These are phyloP conservation scores for Griposia aprilina DNA, from an alignment of 2,888 invertebrate genomes.

Conservation along the genomic window DNA sequence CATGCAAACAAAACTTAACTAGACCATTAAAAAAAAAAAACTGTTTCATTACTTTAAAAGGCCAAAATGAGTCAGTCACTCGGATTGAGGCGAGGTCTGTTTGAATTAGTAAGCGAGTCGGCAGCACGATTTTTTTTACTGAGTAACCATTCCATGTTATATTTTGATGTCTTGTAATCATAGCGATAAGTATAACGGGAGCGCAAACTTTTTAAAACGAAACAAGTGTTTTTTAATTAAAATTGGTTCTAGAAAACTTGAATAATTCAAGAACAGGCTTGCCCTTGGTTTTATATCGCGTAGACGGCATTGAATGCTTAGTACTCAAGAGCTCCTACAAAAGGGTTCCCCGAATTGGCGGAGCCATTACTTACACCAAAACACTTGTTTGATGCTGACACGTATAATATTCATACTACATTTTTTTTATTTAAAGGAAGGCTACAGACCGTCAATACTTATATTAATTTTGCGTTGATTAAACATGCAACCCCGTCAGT, in stretches of 20 bases:
- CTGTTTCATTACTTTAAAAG: slow-evolving; percentile 77
- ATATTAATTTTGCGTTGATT: neutral
- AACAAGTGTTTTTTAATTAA: slow-evolving; percentile 19
- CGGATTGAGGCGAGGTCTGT: slow-evolving; percentile 38
- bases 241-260: slow-evolving; percentile 14
- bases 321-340: neutral
- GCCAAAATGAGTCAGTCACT: slow-evolving; percentile 75
- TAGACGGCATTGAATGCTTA: slow-evolving; percentile 16
- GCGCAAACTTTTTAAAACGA: slow-evolving; percentile 5
- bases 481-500: neutral
- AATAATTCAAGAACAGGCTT: slow-evolving; percentile 20
- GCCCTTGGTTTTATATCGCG: slow-evolving; percentile 15
- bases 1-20: slow-evolving; percentile 52
- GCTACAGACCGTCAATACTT: neutral
- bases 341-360: slow-evolving; percentile 1
- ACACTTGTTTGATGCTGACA: neutral
- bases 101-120: slow-evolving; percentile 46
- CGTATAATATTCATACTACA: neutral
- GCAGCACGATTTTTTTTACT: slow-evolving; percentile 18
- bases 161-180: slow-evolving; percentile 42
- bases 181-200: slow-evolving; percentile 19
- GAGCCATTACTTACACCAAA: neutral
- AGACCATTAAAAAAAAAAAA: slow-evolving; percentile 66
- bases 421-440: neutral
- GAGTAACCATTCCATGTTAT: slow-evolving; percentile 26